Conservation (phyloP, 1,140 invertebrate genomes). For the Drosophila kikkawai region DNA sequence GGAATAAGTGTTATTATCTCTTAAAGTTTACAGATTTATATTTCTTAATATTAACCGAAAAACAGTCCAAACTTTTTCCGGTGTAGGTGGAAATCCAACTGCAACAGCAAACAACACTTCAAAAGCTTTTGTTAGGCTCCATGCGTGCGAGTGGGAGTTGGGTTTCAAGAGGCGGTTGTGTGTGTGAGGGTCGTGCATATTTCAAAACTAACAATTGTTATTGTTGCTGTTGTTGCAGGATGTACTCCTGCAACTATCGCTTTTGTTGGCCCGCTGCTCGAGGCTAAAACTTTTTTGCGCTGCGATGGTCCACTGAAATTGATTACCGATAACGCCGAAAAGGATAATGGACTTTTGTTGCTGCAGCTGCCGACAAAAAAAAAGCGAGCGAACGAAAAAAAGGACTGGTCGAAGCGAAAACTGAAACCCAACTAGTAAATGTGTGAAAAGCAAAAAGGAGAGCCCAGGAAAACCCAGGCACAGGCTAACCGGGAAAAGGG, state of each 20-base stretch:
- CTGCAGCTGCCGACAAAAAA: conserved; percentile 54
- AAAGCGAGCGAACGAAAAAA: neutral
- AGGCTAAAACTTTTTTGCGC: conserved; percentile 47
- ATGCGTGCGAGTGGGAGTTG: conserved; percentile 28
- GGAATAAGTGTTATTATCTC: too few relatives aligned
- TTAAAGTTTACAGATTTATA: too few relatives aligned
- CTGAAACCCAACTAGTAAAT: conserved; percentile 48
- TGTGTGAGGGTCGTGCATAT: conserved; percentile 63
- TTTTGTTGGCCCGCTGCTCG: conserved; percentile 55
- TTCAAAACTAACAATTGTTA: conserved; percentile 77
- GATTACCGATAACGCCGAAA: conserved; percentile 80
- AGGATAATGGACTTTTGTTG: conserved; percentile 83
- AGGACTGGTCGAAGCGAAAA: conserved; percentile 19
- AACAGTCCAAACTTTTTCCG: neutral
- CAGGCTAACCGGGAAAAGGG: conserved; percentile 31
- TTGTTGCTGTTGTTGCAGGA: conserved; percentile 42
- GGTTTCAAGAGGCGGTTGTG: neutral
- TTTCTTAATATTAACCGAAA: too few relatives aligned
- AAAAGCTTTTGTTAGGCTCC: conserved; percentile 65
- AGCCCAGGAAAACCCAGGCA: conserved; percentile 8
- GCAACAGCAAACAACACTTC: conserved; percentile 63
- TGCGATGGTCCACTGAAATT: conserved; percentile 69
- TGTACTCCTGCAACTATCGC: conserved; percentile 20
- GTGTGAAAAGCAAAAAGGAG: conserved; percentile 51
- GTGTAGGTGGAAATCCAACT: conserved; percentile 18